phyloP scores from a whole-genome alignment of 2,888 invertebrate species.

The Tricholauxania praeusta region DNA sequence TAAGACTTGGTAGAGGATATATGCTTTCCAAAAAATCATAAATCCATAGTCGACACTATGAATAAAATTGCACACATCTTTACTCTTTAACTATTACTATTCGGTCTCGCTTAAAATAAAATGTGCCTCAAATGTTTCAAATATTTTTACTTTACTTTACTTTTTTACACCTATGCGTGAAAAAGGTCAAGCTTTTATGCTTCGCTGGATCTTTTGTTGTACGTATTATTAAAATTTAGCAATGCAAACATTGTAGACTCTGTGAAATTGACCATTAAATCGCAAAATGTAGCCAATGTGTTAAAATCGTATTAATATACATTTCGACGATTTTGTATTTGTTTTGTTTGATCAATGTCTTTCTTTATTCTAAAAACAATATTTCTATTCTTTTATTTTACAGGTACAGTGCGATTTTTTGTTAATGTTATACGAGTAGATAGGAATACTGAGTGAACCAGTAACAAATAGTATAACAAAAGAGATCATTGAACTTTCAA shows the following conservation, averaged over 20 bases:
- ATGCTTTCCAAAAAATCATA: too few species aligned
- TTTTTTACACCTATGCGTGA: background rate
- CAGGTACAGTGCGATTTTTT: too few species aligned
- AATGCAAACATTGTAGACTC: background rate
- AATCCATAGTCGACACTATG: too few species aligned
- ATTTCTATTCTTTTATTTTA: too few species aligned
- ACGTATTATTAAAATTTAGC: background rate
- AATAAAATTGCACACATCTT: too few species aligned
- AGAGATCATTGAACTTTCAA: conserved; percentile 27
- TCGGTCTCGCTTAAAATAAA: too few species aligned
- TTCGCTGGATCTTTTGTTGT: conserved; percentile 50
- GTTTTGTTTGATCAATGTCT: background rate
- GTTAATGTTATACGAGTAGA: background rate
- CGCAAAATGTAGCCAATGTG: too few species aligned
- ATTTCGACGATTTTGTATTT: background rate
- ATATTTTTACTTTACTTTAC: background rate
- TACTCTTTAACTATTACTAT: too few species aligned
- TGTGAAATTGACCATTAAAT: background rate
- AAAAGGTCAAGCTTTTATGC: conserved; percentile 49
- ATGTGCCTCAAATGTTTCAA: background rate
- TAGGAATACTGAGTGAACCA: background rate
- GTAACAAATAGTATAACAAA: background rate
- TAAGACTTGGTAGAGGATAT: too few species aligned
- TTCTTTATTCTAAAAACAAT: background rate
- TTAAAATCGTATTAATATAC: too few species aligned